Conservation (phyloP, 2,797 vertebrate species). For the Cirrhinus molitorella region DNA sequence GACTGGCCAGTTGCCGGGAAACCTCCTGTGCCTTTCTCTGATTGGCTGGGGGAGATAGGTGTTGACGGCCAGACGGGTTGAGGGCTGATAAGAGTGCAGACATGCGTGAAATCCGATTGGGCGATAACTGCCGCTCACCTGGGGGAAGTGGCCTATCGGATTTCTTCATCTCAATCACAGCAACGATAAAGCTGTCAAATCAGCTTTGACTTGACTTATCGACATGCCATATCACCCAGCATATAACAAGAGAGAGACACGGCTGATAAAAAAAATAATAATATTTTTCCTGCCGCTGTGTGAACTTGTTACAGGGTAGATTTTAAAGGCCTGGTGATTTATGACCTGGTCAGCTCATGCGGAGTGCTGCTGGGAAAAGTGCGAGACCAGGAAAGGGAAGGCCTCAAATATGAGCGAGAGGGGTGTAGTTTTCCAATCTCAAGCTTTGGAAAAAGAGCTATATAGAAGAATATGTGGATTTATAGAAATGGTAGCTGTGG, state of each 20-base stretch:
- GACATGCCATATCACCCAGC: constrained; percentile 56
- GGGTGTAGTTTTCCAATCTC: constrained; percentile 16
- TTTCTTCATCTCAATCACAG: constrained; percentile 68
- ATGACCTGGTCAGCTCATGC: constrained; percentile 23
- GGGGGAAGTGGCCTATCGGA: constrained; percentile 71
- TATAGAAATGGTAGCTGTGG: neutral
- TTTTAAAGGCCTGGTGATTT: constrained; percentile 35
- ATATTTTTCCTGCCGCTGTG: constrained; percentile 37
- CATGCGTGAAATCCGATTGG: constrained; percentile 74
- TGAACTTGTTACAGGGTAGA: constrained; percentile 37
- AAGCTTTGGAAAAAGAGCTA: neutral
- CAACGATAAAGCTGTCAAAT: constrained; percentile 76
- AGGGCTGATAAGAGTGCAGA: constrained; percentile 74
- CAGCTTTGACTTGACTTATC: constrained; percentile 70
- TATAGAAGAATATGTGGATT: constrained; percentile 6
- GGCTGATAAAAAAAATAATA: constrained; percentile 32
- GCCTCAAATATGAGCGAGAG: constrained; percentile 26
- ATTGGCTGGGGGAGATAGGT: constrained; percentile 52
- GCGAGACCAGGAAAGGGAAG: constrained; percentile 3
- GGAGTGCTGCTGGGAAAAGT: constrained; percentile 26
- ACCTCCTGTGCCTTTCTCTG: constrained; percentile 28
- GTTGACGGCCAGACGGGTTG: constrained; percentile 60
- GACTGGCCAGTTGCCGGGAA: constrained; percentile 35
- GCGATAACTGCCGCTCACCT: constrained; percentile 74
- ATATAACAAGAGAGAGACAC: constrained; percentile 54